Evolutionary conservation across 2,113 vertebrate genomes (phyloP), one percentile per base, ranked within the genome.

Genomic region (Xiphorhynchus elegans): DNA sequence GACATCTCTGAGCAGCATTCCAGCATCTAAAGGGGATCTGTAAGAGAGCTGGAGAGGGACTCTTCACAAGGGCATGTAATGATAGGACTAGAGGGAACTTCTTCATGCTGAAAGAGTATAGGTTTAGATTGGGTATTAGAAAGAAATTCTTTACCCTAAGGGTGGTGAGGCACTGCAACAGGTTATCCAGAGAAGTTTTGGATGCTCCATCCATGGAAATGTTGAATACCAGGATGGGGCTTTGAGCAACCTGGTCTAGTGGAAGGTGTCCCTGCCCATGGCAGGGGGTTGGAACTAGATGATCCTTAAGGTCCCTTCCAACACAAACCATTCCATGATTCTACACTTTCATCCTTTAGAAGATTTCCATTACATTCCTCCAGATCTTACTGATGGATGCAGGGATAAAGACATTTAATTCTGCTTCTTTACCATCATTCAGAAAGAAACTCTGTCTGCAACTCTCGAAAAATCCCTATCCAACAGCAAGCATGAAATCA

Each of bases 221-320:
- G 17, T 20, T 55, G 20, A 76, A 49, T 40, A 31, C 21, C 21
- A 70, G 21, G 35, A 37, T 19, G 35, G 25, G 17, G 10, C 29
- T 63, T 70, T 42, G 25, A 56, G 49, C 17, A 63, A 33, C 20
- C 21, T 44, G 42, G 14, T 39, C 26, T 19, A 42, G 5, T 50
- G 42, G 35, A 77, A 37, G 3, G 1, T 13, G 12, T 13, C 14
- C 12, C 26, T 37, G 1, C 1, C 31, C 3, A 18, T 24, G 20
- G 20, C 20, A 33, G 42, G 42, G 14, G 31, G 37, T 19, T 33
- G 20, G 40, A 44, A 33, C 10, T 3, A 23, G 31, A 37, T 33
- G 31, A 42, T 37, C 42, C 49, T 42, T 42, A 23, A 76, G 40
- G 11, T 35, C 25, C 40, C 55, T 63, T 37, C 26, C 35, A 56